Conservation (phyloP, 2,113 vertebrate species). For the Marmota monax region DNA sequence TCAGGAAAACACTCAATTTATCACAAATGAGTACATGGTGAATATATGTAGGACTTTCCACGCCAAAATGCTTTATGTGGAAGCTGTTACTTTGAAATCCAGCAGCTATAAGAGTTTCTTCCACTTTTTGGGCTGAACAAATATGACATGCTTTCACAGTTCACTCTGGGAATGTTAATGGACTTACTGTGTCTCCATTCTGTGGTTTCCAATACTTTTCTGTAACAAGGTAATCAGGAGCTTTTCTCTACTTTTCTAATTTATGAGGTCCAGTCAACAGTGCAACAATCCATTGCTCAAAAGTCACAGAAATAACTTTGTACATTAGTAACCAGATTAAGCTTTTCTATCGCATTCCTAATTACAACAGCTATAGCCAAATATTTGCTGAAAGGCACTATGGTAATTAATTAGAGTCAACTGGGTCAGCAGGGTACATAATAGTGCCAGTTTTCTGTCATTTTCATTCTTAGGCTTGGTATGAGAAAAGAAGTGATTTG, state of each 20-base stretch:
- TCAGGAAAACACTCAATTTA: constrained; percentile 4
- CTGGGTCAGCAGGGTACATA: not conserved
- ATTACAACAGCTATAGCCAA: constrained; percentile 28
- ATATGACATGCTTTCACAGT: not conserved
- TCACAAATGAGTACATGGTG: not conserved
- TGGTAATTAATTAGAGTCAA: constrained; percentile 46
- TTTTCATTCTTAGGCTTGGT: not conserved
- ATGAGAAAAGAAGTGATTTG: constrained; percentile 12
- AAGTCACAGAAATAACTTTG: constrained; percentile 36
- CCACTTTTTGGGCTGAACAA: not conserved
- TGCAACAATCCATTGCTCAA: not conserved
- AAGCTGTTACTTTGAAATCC: constrained; percentile 55
- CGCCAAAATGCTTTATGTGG: not conserved
- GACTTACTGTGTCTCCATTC: not conserved
- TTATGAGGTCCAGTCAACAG: not conserved
- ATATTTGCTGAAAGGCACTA: constrained; percentile 35
- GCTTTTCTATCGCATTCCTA: constrained; percentile 28
- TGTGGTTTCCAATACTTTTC: constrained; percentile 48
- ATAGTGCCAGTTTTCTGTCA: not conserved
- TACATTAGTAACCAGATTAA: not conserved
- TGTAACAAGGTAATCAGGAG: constrained; percentile 18
- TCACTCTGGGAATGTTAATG: constrained; percentile 40
- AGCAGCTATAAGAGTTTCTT: not conserved
- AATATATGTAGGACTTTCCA: not conserved
- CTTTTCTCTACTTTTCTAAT: not conserved